Percentiles rank a stretch among this genome's conserved stretches.
Conservation (phyloP, 2,888 invertebrate species). For the Ennomos quercinarius region DNA sequence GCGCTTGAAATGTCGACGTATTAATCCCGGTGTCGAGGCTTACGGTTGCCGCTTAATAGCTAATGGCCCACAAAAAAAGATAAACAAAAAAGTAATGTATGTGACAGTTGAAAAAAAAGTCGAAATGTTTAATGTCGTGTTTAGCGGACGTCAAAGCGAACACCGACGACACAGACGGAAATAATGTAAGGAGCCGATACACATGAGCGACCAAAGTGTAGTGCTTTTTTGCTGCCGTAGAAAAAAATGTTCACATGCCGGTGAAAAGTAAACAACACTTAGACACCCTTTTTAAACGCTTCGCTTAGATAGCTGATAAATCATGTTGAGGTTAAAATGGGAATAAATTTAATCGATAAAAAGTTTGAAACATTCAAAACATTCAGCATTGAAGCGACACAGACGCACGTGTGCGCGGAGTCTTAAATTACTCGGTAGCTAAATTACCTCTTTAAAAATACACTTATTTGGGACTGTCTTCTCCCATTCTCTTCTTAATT, state of each 20-base stretch:
- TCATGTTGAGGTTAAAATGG: constrained; percentile 28
- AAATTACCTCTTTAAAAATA: constrained; percentile 76
- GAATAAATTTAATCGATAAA: constrained; percentile 24
- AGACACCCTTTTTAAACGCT: constrained; percentile 31
- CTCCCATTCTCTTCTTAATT: constrained; percentile 77
- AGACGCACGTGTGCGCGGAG: constrained; percentile 47
- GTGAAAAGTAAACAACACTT: constrained; percentile 34
- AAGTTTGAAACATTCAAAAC: constrained; percentile 10
- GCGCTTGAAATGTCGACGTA: constrained; percentile 65
- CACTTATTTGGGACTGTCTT: constrained; percentile 72
- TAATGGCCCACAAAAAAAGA: constrained; percentile 76
- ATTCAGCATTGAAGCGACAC: constrained; percentile 22
- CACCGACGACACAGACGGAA: constrained; percentile 36
- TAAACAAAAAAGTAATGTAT: constrained; percentile 77
- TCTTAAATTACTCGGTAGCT: constrained; percentile 57
- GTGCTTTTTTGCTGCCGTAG: constrained; percentile 37
- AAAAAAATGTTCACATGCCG: constrained; percentile 34
- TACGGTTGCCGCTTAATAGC: constrained; percentile 75
- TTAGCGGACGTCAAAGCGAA: constrained; percentile 79
- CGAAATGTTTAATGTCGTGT: constrained; percentile 82
- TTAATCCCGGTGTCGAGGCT: constrained; percentile 75
- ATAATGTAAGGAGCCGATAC: constrained; percentile 45
- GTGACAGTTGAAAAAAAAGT: constrained; percentile 80
- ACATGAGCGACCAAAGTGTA: constrained; percentile 51
- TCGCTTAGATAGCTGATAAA: constrained; percentile 30